These are phyloP conservation scores for Myanophis thanlyinensis DNA, from an alignment of 2,113 vertebrate species.

Conservation along the genomic window DNA sequence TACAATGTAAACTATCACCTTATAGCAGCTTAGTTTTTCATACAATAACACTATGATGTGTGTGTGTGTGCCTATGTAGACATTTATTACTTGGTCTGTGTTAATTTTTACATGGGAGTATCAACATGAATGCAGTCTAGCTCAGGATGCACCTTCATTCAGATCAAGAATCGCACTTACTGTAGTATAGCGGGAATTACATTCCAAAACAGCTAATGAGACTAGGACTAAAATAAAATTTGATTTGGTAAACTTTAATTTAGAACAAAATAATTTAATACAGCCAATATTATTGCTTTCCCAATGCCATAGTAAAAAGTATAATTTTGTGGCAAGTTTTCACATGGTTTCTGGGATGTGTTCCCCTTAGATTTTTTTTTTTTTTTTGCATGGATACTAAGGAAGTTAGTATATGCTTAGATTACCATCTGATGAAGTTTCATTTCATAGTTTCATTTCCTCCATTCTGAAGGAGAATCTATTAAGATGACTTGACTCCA, in stretches of 20 bases:
- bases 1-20: background rate
- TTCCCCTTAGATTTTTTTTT: background rate
- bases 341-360: background rate
- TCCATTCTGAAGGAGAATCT: background rate
- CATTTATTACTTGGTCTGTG: background rate
- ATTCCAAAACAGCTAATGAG: background rate
- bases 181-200: background rate
- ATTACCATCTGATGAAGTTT: background rate
- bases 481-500: background rate
- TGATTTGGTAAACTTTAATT: background rate
- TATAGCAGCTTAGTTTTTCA: background rate
- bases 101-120: background rate
- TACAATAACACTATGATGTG: background rate
- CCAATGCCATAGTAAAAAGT: background rate
- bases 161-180: background rate
- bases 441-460: background rate
- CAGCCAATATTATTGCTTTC: background rate
- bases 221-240: background rate
- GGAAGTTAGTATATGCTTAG: background rate
- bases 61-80: background rate
- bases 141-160: background rate
- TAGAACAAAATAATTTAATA: background rate
- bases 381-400: background rate
- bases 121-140: background rate
- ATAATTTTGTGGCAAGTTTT: background rate